A percentile compares a stretch with the other conserved stretches of the same genome.
These are phyloP conservation scores for Lontra canadensis DNA, from an alignment of 2,113 vertebrate species.

Conservation along the genomic window DNA sequence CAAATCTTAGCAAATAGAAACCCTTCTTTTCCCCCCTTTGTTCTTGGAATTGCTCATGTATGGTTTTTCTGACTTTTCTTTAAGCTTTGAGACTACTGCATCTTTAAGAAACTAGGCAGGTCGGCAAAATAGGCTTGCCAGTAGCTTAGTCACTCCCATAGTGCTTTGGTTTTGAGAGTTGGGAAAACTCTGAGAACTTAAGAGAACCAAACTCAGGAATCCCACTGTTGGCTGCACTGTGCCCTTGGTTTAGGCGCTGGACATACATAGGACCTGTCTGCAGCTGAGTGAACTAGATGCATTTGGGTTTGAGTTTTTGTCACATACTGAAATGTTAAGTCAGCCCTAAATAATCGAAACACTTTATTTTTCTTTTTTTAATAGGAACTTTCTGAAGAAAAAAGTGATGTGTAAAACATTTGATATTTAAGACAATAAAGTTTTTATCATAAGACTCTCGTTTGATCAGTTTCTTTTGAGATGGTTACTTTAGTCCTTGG, in stretches of 20 bases:
- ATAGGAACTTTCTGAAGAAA: slow-evolving; percentile 79
- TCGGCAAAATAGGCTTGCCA: neutral
- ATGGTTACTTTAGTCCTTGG: neutral
- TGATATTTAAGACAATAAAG: slow-evolving; percentile 83
- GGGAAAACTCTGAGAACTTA: slow-evolving; percentile 79
- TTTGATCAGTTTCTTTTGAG: slow-evolving; percentile 54
- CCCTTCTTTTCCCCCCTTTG: neutral
- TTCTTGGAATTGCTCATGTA: neutral
- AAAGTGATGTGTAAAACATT: slow-evolving; percentile 78
- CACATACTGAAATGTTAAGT: slow-evolving; percentile 79
- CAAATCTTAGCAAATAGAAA: neutral
- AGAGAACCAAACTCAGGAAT: slow-evolving; percentile 85
- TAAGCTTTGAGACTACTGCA: slow-evolving; percentile 70
- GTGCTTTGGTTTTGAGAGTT: slow-evolving; percentile 78
- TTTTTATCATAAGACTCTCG: slow-evolving; percentile 74
- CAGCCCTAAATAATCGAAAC: slow-evolving; percentile 75
- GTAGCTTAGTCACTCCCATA: slow-evolving; percentile 41
- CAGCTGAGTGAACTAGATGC: slow-evolving; percentile 54
- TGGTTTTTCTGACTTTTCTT: slow-evolving; percentile 67
- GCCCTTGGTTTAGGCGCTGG: slow-evolving; percentile 77
- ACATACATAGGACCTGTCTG: neutral
- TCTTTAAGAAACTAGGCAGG: slow-evolving; percentile 66
- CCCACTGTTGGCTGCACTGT: slow-evolving; percentile 77
- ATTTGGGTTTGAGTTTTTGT: slow-evolving; percentile 70
- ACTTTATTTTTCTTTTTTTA: slow-evolving; percentile 77